phyloP scores from a whole-genome alignment of 1,140 invertebrate genomes.

The Dysdera silvatica region DNA sequence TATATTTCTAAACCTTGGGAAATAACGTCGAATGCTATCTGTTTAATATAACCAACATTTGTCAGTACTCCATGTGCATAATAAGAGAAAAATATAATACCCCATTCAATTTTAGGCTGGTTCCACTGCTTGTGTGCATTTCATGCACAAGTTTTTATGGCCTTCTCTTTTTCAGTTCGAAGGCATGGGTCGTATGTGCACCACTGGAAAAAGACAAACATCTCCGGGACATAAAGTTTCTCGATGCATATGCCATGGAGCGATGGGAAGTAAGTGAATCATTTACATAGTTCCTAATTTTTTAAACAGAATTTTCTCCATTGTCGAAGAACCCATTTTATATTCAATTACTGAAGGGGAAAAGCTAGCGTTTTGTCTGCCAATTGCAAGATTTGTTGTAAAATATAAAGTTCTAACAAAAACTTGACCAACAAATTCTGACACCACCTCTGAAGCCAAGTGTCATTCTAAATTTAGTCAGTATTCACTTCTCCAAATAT shows the following conservation, averaged over 20 bases:
- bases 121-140: neutral
- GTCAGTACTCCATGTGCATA: neutral
- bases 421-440: too few relatives aligned
- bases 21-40: neutral
- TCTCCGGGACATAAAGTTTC: slow-evolving; percentile 73
- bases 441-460: too few relatives aligned
- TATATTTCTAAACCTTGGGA: too few relatives aligned
- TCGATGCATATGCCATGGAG: slow-evolving; percentile 87
- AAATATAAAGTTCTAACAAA: too few relatives aligned
- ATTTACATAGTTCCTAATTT: too few relatives aligned
- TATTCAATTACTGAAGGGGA: too few relatives aligned
- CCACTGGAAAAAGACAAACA: slow-evolving; percentile 81
- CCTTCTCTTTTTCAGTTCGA: slow-evolving; percentile 52
- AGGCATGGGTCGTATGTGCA: slow-evolving; percentile 75
- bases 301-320: too few relatives aligned
- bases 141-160: neutral
- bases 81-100: neutral
- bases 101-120: neutral
- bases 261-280: slow-evolving; percentile 76
- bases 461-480: too few relatives aligned
- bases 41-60: neutral
- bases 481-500: too few relatives aligned
- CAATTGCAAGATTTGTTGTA: too few relatives aligned
- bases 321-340: too few relatives aligned
- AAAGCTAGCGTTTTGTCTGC: too few relatives aligned